These are phyloP conservation scores for Chelon labrosus DNA, from an alignment of 2,797 vertebrate species.

Conservation along the genomic window DNA sequence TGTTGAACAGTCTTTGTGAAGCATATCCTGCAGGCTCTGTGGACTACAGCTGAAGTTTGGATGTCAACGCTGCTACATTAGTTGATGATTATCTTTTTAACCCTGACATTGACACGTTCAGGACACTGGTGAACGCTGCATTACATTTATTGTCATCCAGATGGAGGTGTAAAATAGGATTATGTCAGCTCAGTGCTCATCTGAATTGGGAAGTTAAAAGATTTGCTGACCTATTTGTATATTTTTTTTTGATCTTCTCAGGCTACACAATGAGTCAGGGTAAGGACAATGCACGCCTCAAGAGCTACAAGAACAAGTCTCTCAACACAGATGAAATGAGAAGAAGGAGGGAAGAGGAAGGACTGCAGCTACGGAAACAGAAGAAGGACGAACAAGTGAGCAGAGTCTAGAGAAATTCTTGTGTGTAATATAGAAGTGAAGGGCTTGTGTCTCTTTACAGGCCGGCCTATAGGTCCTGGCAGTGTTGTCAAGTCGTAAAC, in stretches of 20 bases:
- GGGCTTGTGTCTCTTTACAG: background rate
- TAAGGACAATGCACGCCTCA: slow-evolving; percentile 97
- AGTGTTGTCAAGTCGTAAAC: too few species aligned
- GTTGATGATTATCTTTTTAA: background rate
- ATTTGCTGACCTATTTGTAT: background rate
- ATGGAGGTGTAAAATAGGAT: background rate
- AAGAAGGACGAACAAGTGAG: slow-evolving; percentile 97
- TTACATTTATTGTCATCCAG: background rate
- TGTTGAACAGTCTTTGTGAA: slow-evolving; percentile 33
- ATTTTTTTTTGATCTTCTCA: slow-evolving; percentile 58
- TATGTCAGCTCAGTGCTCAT: background rate
- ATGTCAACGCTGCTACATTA: background rate
- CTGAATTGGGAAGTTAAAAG: background rate
- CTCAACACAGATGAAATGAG: slow-evolving; percentile 98
- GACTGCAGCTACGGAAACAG: slow-evolving; percentile 96
- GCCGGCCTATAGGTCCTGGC: background rate
- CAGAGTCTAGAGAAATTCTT: background rate
- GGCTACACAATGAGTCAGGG: slow-evolving; percentile 94
- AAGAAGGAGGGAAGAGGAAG: slow-evolving; percentile 96
- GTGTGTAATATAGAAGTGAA: background rate
- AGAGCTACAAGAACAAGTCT: slow-evolving; percentile 99
- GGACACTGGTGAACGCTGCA: background rate
- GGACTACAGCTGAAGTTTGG: background rate
- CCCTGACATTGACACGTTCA: background rate
- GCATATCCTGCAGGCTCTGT: background rate